Conservation (phyloP, 2,888 invertebrate genomes). For the Drosophila birchii region DNA sequence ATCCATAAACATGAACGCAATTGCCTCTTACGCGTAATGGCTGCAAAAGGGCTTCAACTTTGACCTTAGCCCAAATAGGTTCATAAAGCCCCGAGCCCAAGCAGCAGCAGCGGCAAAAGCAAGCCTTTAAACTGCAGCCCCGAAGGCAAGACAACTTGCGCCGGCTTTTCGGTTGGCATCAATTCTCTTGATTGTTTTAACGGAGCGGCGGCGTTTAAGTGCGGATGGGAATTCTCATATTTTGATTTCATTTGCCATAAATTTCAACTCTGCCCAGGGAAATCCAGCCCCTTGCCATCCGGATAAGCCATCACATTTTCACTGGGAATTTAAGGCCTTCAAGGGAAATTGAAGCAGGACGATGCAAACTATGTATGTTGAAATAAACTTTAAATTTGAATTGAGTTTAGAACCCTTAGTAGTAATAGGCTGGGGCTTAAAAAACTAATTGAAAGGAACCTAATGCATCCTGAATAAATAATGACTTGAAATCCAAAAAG, state of each 20-base stretch:
- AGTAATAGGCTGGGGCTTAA: not conserved
- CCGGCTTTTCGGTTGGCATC: slow-evolving; percentile 20
- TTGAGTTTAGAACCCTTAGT: too few relatives aligned
- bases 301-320: slow-evolving; percentile 1
- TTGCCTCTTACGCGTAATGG: slow-evolving; percentile 49
- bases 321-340: slow-evolving; percentile 1
- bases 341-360: not conserved
- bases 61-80: slow-evolving; percentile 72
- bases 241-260: slow-evolving; percentile 42
- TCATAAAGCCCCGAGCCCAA: slow-evolving; percentile 27
- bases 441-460: not conserved
- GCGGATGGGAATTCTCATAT: slow-evolving; percentile 30
- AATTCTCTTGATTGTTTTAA: slow-evolving; percentile 34
- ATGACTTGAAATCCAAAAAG: not conserved
- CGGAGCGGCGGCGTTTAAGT: slow-evolving; percentile 13
- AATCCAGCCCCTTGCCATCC: slow-evolving; percentile 7
- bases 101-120: slow-evolving; percentile 7
- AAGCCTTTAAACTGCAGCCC: slow-evolving; percentile 40
- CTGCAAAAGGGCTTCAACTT: slow-evolving; percentile 71
- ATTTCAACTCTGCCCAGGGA: slow-evolving; percentile 4
- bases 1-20: slow-evolving; percentile 45
- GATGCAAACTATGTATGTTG: not conserved
- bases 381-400: not conserved
- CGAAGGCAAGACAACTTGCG: slow-evolving; percentile 15
- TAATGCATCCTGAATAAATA: not conserved